These are phyloP conservation scores for Centropus unirufus DNA, from an alignment of 2,113 vertebrate genomes.

Conservation along the genomic window DNA sequence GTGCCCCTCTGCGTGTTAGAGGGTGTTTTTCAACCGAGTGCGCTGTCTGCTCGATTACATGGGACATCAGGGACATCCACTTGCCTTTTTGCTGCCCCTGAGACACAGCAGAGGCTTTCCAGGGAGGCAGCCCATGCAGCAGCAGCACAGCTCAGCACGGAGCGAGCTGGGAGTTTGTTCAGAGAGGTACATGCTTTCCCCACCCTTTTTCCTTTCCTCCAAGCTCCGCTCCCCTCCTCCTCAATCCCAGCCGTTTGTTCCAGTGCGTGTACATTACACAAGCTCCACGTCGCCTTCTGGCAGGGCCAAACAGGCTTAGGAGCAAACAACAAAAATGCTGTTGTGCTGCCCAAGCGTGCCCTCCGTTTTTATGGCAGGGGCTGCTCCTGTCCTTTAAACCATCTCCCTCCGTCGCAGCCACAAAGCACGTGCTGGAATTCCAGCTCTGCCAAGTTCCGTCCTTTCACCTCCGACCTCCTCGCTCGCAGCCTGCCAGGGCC, in stretches of 20 bases:
- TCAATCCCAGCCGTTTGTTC: neutral
- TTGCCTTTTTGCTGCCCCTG: neutral
- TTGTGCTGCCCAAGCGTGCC: neutral
- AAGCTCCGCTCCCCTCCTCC: neutral
- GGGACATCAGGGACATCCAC: accelerated
- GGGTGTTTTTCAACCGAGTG: neutral
- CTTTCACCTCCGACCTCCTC: neutral
- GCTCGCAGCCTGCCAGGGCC: neutral
- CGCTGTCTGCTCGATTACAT: accelerated
- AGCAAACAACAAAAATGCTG: neutral
- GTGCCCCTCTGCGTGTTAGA: accelerated
- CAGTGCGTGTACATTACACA: neutral
- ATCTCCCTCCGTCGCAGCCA: neutral
- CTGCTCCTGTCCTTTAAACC: neutral
- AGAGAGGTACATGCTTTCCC: neutral
- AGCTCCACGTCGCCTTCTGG: neutral
- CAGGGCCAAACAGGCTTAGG: neutral
- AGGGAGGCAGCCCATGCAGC: neutral
- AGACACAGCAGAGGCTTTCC: neutral
- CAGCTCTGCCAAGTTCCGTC: neutral
- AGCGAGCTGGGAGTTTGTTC: neutral
- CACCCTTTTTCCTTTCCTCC: neutral
- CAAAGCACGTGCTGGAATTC: neutral
- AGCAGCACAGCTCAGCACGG: neutral
- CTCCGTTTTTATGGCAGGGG: neutral